phyloP scores from a whole-genome alignment of 2,888 invertebrate genomes.

The Catocala sponsa region DNA sequence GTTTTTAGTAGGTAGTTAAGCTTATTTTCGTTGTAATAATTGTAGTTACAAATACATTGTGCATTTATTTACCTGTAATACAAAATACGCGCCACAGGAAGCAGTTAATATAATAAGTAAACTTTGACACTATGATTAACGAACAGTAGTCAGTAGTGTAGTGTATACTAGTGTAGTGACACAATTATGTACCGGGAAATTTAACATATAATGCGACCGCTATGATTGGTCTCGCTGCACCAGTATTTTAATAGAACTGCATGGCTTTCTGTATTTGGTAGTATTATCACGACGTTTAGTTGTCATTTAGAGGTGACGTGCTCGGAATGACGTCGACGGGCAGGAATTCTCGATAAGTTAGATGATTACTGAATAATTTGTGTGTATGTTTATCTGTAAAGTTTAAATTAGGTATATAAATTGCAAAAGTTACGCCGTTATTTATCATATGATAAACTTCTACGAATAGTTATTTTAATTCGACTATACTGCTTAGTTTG shows the following conservation, averaged over 20 bases:
- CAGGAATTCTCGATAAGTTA: conserved; percentile 1
- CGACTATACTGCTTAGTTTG: no score
- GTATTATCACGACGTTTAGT: background rate
- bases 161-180: no score
- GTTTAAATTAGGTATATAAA: background rate
- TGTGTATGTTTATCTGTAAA: background rate
- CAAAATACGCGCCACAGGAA: conserved; percentile 14
- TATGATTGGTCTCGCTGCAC: background rate
- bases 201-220: background rate
- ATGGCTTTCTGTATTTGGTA: background rate
- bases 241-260: background rate
- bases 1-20: no score
- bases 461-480: no score
- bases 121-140: background rate
- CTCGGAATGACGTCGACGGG: conserved; percentile 2
- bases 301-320: conserved; percentile 8
- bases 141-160: no score
- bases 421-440: no score
- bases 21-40: no score
- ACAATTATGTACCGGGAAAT: background rate
- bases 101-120: background rate
- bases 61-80: background rate
- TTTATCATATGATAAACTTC: no score
- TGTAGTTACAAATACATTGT: background rate
- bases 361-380: background rate